A percentile compares a stretch with the other conserved stretches of the same genome.
Evolutionary conservation across 2,797 vertebrate species (phyloP).

Genomic region (Mionectes olivaceus): DNA sequence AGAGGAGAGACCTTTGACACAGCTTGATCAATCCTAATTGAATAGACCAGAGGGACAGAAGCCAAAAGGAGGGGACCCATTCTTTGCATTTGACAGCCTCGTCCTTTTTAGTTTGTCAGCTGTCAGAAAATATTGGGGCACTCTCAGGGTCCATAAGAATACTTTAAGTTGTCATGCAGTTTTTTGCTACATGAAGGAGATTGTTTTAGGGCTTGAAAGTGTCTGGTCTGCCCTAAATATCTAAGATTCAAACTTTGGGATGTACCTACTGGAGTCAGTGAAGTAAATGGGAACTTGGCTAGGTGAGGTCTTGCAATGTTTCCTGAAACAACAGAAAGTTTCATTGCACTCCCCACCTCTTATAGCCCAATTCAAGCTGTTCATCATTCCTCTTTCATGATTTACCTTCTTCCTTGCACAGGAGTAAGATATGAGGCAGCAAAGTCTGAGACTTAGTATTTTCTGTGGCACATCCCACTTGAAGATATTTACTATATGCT

Average conservation of each 20-base stretch:
- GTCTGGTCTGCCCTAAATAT: not conserved
- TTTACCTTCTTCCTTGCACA: not conserved
- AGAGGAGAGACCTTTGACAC: conserved; percentile 76
- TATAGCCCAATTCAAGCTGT: not conserved
- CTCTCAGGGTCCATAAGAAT: not conserved
- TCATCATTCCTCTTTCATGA: not conserved
- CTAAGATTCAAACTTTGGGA: fast-evolving
- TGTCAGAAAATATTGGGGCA: conserved; percentile 58
- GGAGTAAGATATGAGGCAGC: not conserved
- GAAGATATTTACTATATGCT: not conserved
- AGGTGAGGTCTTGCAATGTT: not conserved
- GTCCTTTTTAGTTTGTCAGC: conserved; percentile 79
- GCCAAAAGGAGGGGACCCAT: conserved; percentile 63
- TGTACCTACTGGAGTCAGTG: not conserved
- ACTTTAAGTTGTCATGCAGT: not conserved
- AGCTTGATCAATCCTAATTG: conserved; percentile 82
- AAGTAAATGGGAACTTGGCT: not conserved
- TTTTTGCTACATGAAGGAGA: not conserved
- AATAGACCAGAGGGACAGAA: conserved; percentile 76
- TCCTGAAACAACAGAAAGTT: not conserved
- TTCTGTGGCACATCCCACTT: not conserved
- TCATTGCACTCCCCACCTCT: fast-evolving
- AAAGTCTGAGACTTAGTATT: not conserved
- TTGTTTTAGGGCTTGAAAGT: not conserved
- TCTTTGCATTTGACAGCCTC: conserved; percentile 68